Conservation (phyloP, 2,113 vertebrate genomes). For the Tupaia tana region DNA sequence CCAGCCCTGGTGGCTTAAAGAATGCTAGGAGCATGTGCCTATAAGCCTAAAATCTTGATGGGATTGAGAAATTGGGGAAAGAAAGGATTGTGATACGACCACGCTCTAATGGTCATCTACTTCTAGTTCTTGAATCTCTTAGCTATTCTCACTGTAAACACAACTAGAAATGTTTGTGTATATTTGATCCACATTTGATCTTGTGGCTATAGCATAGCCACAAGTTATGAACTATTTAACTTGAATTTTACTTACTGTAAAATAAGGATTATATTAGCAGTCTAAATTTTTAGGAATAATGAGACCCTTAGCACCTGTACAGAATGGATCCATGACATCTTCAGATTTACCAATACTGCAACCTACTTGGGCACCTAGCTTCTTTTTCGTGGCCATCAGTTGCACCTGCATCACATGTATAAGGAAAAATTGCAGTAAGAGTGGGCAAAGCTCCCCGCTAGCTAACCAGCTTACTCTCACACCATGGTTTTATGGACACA, state of each 20-base stretch:
- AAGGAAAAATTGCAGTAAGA: neutral
- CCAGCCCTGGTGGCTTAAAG: too few relatives aligned
- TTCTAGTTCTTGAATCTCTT: neutral
- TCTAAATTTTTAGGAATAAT: neutral
- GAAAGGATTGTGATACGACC: too few relatives aligned
- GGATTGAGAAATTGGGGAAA: too few relatives aligned
- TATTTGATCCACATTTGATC: neutral
- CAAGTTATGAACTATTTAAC: neutral
- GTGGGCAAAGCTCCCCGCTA: neutral
- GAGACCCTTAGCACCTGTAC: too few relatives aligned
- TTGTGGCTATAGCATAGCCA: neutral
- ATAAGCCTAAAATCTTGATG: too few relatives aligned
- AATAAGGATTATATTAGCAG: neutral
- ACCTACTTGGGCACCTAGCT: neutral
- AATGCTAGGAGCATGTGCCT: too few relatives aligned
- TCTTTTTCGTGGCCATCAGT: neutral
- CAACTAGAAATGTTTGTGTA: neutral
- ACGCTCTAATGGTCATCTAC: too few relatives aligned
- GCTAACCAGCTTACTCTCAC: neutral
- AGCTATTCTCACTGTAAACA: neutral
- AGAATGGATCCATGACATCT: neutral
- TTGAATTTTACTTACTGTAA: slow-evolving; percentile 6
- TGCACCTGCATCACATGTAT: neutral
- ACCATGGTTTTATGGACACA: neutral
- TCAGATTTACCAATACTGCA: neutral